Evolutionary conservation across 2,797 vertebrate genomes (phyloP).

Genomic region (Coregonus ussuriensis): DNA sequence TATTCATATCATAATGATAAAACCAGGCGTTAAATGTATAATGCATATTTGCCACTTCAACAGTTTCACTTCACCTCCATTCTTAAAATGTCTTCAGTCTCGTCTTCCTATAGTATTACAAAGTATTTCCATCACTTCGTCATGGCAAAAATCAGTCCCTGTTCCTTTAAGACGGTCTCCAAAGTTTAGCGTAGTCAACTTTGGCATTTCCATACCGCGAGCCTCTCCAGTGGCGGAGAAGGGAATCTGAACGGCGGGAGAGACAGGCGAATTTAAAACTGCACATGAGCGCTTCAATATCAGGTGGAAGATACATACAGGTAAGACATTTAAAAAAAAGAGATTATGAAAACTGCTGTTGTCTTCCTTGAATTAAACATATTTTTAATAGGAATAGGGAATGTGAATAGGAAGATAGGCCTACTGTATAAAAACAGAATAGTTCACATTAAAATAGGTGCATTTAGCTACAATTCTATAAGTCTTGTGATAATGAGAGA

Average conservation of each 20-base stretch:
- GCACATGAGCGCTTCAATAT: conserved; percentile 21
- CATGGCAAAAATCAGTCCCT: conserved; percentile 40
- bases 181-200: conserved; percentile 43
- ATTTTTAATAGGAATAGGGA: neutral
- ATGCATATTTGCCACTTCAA: neutral
- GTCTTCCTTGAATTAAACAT: neutral
- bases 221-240: conserved; percentile 62
- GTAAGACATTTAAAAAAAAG: conserved; percentile 42
- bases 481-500: neutral
- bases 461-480: neutral
- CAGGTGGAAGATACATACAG: conserved; percentile 50
- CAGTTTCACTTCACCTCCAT: neutral
- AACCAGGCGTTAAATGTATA: neutral
- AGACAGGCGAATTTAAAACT: conserved; percentile 1
- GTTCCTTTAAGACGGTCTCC: conserved; percentile 69
- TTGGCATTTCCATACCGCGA: conserved; percentile 58
- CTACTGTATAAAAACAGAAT: neutral
- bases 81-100: neutral
- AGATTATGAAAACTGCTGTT: neutral
- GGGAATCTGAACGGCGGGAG: conserved; percentile 55
- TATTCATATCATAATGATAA: neutral
- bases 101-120: neutral
- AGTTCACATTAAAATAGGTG: neutral
- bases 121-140: neutral
- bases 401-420: neutral